Evolutionary conservation across 1,140 invertebrate genomes (phyloP), one percentile per base, ranked within the genome.

Genomic region (Nasonia longicornis): DNA sequence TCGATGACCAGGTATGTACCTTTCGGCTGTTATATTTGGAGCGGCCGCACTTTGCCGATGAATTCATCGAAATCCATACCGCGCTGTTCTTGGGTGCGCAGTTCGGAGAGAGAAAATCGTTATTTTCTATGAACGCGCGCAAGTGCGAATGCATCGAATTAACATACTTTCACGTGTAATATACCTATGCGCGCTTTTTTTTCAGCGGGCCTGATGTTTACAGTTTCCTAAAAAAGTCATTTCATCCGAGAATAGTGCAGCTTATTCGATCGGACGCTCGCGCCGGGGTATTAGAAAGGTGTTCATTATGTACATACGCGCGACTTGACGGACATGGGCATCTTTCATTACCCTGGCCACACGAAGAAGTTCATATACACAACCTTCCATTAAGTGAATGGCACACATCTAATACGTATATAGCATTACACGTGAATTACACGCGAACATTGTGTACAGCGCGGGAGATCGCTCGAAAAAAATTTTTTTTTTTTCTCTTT

Each of bases 281-380:
- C 38, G 38, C 38, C 38, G 3, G 8, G 48, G 14, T 1, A 75
- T 75, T 75, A 75, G 73, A 75, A 75, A 75, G 73, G 73, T 75
- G 73, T 75, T 75, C 48, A 75, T 75, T 75, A 75, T n/a, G 58
- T 22, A 58, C 63, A 52, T 20, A 42, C 38, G 6, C 38, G 6
- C 38, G 26, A 67, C 22, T 31, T 29, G 64, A 67, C 26, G 42
- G n/a, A 29, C 45, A 29, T 10, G 71, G 42, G 71, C 38, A 73
- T 52, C 42, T 48, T 71, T 73, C 71, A 45, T 73, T n/a, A 73
- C 22, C 22, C 38, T 26, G 20, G 71, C n/a, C 2, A 12, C 26
- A 26, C 71, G 22, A 22, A 48, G 42, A 52, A 48, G 26, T 48
- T 73, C 14, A 73, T 42, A 42, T 42, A 16, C 14, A 16, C 26